These are phyloP conservation scores for Dipodomys ordii DNA, from an alignment of 2,113 vertebrate species.

Conservation along the genomic window DNA sequence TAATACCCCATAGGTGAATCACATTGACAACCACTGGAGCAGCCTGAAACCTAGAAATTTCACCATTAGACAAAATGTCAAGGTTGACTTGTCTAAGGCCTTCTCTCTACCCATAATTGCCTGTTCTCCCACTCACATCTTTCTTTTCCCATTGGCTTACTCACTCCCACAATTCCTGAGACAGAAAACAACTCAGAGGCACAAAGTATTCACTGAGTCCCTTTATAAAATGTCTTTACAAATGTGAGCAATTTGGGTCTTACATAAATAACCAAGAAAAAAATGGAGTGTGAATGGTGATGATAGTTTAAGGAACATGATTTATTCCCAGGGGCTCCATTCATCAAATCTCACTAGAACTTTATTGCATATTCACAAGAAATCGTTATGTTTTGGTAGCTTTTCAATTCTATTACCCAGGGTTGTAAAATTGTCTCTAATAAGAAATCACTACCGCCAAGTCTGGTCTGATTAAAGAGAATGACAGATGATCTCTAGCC, in stretches of 20 bases:
- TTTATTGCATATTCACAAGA: slow-evolving; percentile 68
- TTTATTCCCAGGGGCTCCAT: slow-evolving; percentile 59
- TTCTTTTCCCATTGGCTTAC: not conserved
- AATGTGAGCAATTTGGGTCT: slow-evolving; percentile 64
- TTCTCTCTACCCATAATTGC: not conserved
- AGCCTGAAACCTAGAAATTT: not conserved
- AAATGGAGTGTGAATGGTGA: slow-evolving; percentile 50
- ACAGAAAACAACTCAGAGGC: slow-evolving; percentile 37
- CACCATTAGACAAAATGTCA: not conserved
- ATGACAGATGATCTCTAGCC: slow-evolving; percentile 27
- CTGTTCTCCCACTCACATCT: not conserved
- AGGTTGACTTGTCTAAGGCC: not conserved
- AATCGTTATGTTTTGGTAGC: slow-evolving; percentile 62
- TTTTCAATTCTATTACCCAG: slow-evolving; percentile 56
- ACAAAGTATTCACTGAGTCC: slow-evolving; percentile 51
- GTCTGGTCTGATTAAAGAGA: slow-evolving; percentile 64
- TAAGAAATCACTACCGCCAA: slow-evolving; percentile 73
- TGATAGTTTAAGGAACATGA: slow-evolving; percentile 60
- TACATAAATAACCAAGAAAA: slow-evolving; percentile 49
- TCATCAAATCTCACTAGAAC: slow-evolving; percentile 69
- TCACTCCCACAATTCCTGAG: slow-evolving; percentile 23
- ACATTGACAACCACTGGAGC: not conserved
- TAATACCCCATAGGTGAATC: not conserved
- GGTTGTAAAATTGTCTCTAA: slow-evolving; percentile 61
- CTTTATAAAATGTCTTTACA: slow-evolving; percentile 66